phyloP scores from a whole-genome alignment of 2,888 invertebrate genomes.

The Iselma pallidipennis region DNA sequence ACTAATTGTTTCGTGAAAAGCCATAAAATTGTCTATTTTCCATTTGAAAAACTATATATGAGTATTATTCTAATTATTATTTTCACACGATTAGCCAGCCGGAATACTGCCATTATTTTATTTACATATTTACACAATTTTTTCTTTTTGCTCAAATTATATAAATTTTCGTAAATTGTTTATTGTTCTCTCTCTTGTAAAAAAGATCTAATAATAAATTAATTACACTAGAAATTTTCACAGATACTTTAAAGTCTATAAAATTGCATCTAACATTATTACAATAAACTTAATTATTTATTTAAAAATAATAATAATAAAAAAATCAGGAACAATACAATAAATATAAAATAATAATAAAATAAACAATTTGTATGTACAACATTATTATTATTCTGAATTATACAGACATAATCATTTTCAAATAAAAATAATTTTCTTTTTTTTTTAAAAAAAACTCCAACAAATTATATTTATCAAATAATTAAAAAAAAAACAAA shows the following conservation, averaged over 20 bases:
- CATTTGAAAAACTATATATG: neutral
- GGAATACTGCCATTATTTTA: constrained; percentile 41
- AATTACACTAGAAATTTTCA: constrained; percentile 33
- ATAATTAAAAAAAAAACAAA: constrained; percentile 53
- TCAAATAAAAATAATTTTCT: constrained; percentile 50
- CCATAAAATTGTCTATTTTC: constrained; percentile 15
- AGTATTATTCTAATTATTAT: neutral
- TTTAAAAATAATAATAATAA: constrained; percentile 20
- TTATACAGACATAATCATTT: constrained; percentile 38
- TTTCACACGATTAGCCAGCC: constrained; percentile 7
- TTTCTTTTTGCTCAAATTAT: neutral
- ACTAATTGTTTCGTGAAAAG: constrained; percentile 19
- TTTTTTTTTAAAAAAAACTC: constrained; percentile 47
- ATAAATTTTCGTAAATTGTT: neutral
- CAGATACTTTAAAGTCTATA: constrained; percentile 29
- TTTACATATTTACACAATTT: constrained; percentile 49
- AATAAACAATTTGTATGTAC: constrained; percentile 48
- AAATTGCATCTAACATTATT: constrained; percentile 18
- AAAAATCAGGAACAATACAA: constrained; percentile 56
- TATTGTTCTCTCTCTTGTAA: constrained; percentile 9
- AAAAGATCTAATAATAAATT: constrained; percentile 33
- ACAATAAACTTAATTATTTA: constrained; percentile 28
- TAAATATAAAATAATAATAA: constrained; percentile 46
- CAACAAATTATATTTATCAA: constrained; percentile 46
- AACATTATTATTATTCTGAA: constrained; percentile 43